These are phyloP conservation scores for Melospiza georgiana DNA, from an alignment of 2,113 vertebrate genomes.

Conservation along the genomic window DNA sequence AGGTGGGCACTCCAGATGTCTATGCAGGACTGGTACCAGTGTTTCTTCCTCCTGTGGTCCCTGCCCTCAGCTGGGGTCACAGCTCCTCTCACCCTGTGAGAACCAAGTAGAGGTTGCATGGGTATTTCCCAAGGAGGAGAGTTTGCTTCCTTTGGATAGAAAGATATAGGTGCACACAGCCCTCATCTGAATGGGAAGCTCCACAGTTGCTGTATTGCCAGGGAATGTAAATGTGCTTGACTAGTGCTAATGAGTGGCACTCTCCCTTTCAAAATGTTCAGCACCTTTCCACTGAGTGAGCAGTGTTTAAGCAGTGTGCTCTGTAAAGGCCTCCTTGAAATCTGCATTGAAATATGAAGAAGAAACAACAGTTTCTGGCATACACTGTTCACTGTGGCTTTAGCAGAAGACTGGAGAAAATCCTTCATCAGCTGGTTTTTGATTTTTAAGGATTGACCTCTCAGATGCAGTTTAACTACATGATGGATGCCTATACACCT, in stretches of 20 bases:
- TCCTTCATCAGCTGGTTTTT: background rate
- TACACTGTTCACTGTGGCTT: background rate
- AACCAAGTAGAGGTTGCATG: background rate
- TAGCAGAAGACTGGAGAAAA: background rate
- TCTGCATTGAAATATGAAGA: background rate
- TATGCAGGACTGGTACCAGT: background rate
- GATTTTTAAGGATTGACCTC: background rate
- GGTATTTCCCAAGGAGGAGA: background rate
- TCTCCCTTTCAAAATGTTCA: background rate
- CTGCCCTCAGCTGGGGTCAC: background rate
- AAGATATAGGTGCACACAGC: background rate
- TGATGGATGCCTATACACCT: background rate
- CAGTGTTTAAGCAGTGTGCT: background rate
- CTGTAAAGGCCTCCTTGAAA: background rate
- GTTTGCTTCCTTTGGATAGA: background rate
- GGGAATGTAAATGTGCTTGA: background rate
- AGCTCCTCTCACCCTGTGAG: background rate
- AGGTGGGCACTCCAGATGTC: conserved; percentile 71
- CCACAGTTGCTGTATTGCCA: background rate
- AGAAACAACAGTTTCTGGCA: background rate
- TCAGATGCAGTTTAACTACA: background rate
- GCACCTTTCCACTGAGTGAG: background rate
- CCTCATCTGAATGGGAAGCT: background rate
- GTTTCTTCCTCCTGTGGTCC: background rate
- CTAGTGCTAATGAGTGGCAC: background rate